Evolutionary conservation across 2,888 invertebrate species (phyloP), one percentile per base, ranked within the genome.

Genomic region (Punctoribates punctum): DNA sequence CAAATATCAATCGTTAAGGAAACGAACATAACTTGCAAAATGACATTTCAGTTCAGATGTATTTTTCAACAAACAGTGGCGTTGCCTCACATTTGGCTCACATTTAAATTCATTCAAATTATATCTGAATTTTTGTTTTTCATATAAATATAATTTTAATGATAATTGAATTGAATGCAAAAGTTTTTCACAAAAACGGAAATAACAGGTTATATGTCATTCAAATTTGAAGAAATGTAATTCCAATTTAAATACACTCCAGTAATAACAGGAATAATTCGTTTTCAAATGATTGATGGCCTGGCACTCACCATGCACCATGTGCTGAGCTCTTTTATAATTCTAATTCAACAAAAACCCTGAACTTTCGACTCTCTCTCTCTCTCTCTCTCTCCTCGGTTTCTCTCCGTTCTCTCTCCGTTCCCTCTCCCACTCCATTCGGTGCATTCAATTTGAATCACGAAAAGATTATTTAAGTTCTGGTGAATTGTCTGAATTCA

Each of bases 181-280:
- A 57, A 23, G 57, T 25, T 57, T 9, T 57, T 25, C 3, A 57
- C 6, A 3, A 57, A 57, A 54, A 57, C 25, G 57, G 11, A 57
- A 57, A 57, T 57, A 25, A 57, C 57, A 57, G 57, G 57, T 57
- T 57, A 57, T 57, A 20, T 54, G 25, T 25, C 11, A 57, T 25
- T 25, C 23, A 25, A 2, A n/a, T n/a, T 2, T n/a, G 8, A 20
- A 25, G 23, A 25, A 57, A 57, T 57, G 57, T 57, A 57, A 57
- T 57, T 57, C 57, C 9, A 17, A 57, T 57, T 57, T 57, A 57
- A 57, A 57, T 57, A 57, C 57, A 57, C 25, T n/a, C 54, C 54
- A 57, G 25, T 23, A 57, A 57, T 57, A 57, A 57, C 23, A 57
- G 57, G 57, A 57, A 13, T n/a, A 57, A 25, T 57, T 57, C 9